Evolutionary conservation across 2,797 vertebrate genomes (phyloP).

Genomic region (Epinephelus malabaricus): DNA sequence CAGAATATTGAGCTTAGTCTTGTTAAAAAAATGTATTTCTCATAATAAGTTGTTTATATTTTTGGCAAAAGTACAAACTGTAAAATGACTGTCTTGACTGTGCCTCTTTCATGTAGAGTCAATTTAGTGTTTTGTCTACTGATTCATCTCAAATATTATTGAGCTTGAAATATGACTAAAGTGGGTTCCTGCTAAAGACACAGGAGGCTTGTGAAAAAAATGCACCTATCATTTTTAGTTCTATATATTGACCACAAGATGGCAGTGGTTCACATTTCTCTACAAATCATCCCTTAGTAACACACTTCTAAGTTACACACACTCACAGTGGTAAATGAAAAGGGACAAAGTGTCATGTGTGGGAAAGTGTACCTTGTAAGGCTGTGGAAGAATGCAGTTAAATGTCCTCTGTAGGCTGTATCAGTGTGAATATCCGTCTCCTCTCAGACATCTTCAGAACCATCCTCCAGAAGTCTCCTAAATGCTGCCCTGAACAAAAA

Average conservation of each 20-base stretch:
- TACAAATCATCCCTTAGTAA: background rate
- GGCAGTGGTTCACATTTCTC: background rate
- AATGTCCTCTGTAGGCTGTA: background rate
- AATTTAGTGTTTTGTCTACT: background rate
- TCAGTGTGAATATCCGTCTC: background rate
- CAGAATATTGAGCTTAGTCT: background rate
- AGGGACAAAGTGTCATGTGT: background rate
- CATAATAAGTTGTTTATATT: too few relatives aligned
- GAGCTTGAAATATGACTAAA: background rate
- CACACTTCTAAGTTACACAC: background rate
- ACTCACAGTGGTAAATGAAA: background rate
- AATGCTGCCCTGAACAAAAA: background rate
- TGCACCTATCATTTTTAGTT: background rate
- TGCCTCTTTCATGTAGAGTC: too few relatives aligned
- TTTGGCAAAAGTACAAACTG: too few relatives aligned
- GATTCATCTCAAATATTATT: background rate
- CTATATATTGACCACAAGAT: conserved; percentile 10
- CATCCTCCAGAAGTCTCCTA: background rate
- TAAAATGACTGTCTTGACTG: too few relatives aligned
- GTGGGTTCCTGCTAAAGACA: background rate
- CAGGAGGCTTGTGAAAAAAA: background rate
- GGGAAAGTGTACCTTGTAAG: background rate
- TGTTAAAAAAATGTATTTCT: background rate
- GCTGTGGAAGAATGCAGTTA: background rate
- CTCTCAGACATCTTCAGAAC: background rate